Base-by-base conservation (phyloP, 1,140 invertebrate genomes). In the Sycophila sp. region DNA sequence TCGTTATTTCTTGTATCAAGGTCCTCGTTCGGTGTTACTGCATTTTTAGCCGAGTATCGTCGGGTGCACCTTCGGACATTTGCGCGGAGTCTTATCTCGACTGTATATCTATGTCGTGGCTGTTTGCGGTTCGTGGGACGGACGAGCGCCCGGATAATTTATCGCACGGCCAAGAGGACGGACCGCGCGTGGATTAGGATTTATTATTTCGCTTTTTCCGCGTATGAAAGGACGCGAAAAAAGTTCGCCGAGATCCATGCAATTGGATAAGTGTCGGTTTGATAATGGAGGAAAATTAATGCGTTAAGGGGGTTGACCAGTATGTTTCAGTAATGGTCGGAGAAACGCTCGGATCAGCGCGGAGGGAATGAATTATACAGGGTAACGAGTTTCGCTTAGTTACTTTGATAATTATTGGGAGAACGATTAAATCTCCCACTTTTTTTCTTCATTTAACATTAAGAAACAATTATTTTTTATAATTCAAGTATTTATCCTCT, bases 191-290 rank as follows among this genome's bases (percentile, higher is more conserved):
- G 34, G n/a, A 58, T 36, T 36, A 36, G n/a, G 55, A 58, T 58
- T 58, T 58, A 58, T 58, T 59, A 22, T 59, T 40, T 59, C 1
- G 51, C 24, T 55, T 32, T 49, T 55, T 32, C 51, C 4, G 22
- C 11, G n/a, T n/a, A n/a, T n/a, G n/a, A n/a, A n/a, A n/a, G n/a
- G n/a, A n/a, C n/a, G n/a, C n/a, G n/a, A n/a, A n/a, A n/a, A n/a
- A n/a, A n/a, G n/a, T n/a, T 55, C 26, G 26, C 49, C 19, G 22
- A 55, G 24, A 55, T 32, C 28, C 28, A 30, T 55, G 28, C 22
- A 53, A 53, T 53, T 24, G 49, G 49, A 53, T 53, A 53, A 53
- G 49, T 53, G 49, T 24, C 15, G 24, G 49, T 53, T 47, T 47
- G 42, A 47, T 47, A 40, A 5, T 40, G 8, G n/a, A n/a, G n/a